phyloP scores from a whole-genome alignment of 2,888 invertebrate genomes.

The Platycheirus rosarum region DNA sequence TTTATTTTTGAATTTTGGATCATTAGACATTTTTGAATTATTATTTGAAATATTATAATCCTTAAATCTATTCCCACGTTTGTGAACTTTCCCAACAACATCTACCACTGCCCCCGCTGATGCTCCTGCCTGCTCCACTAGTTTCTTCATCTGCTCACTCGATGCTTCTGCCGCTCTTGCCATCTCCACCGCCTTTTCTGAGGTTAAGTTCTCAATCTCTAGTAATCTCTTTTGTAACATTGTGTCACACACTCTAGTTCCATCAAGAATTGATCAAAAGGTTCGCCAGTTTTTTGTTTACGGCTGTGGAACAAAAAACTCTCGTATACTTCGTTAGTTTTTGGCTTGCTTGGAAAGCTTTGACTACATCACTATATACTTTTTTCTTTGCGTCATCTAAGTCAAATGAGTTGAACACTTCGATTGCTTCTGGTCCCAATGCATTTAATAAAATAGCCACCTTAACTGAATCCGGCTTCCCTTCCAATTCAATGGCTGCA shows the following conservation, averaged over 20 bases:
- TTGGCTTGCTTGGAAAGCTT: not conserved
- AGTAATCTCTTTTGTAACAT: slow-evolving; percentile 13
- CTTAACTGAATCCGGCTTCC: not conserved
- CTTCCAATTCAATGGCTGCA: too few relatives aligned
- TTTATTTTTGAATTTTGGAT: not conserved
- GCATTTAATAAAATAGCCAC: not conserved
- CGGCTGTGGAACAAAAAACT: too few relatives aligned
- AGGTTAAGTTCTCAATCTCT: not conserved
- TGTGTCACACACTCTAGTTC: not conserved
- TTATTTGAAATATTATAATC: too few relatives aligned
- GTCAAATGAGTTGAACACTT: slow-evolving; percentile 11
- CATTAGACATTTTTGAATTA: too few relatives aligned
- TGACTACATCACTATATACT: not conserved
- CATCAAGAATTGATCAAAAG: too few relatives aligned
- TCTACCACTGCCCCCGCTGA: slow-evolving; percentile 1
- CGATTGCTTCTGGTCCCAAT: slow-evolving; percentile 21
- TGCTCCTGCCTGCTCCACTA: slow-evolving; percentile 7
- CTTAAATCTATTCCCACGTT: not conserved
- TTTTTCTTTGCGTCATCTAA: slow-evolving; percentile 3
- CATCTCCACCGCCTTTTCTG: too few relatives aligned
- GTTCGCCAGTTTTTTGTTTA: too few relatives aligned
- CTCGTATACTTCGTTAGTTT: slow-evolving; percentile 2
- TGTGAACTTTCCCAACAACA: slow-evolving; percentile 8
- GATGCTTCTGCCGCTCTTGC: not conserved
- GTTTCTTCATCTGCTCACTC: slow-evolving; percentile 17